Percentiles rank a stretch among this genome's conserved stretches.
Evolutionary conservation across 2,113 vertebrate species (phyloP).

Genomic region (Pimephales promelas): DNA sequence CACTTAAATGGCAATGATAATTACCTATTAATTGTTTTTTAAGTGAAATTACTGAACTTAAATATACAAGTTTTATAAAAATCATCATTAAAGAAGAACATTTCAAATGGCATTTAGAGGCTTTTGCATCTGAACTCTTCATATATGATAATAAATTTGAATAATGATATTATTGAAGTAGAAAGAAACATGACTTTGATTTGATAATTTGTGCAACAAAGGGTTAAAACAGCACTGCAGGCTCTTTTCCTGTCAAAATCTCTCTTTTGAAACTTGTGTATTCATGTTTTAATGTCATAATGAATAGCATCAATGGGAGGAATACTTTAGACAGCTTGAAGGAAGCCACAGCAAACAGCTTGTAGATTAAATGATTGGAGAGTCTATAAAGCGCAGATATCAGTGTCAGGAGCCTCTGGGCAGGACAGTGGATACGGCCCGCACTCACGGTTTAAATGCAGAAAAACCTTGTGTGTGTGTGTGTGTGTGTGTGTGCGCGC

Average conservation of each 20-base stretch:
- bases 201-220: not conserved
- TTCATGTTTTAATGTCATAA: slow-evolving; percentile 7
- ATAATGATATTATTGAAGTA: not conserved
- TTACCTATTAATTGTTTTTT: too few species aligned
- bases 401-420: slow-evolving; percentile 13
- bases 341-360: not conserved
- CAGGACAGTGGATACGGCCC: slow-evolving; percentile 37
- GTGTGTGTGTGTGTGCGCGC: slow-evolving; percentile 24
- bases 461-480: not conserved
- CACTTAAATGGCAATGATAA: too few species aligned
- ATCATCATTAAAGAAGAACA: too few species aligned
- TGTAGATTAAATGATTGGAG: not conserved
- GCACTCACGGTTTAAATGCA: slow-evolving; percentile 25
- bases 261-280: not conserved
- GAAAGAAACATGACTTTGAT: not conserved
- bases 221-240: not conserved
- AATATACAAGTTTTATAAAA: too few species aligned
- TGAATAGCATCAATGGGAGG: not conserved
- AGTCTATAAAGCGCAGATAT: not conserved
- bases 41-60: too few species aligned
- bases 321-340: not conserved
- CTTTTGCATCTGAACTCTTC: too few species aligned
- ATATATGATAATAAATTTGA: not conserved
- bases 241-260: not conserved
- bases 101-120: too few species aligned